Evolutionary conservation across 2,113 vertebrate genomes (phyloP).

Genomic region (Heterochromis multidens): DNA sequence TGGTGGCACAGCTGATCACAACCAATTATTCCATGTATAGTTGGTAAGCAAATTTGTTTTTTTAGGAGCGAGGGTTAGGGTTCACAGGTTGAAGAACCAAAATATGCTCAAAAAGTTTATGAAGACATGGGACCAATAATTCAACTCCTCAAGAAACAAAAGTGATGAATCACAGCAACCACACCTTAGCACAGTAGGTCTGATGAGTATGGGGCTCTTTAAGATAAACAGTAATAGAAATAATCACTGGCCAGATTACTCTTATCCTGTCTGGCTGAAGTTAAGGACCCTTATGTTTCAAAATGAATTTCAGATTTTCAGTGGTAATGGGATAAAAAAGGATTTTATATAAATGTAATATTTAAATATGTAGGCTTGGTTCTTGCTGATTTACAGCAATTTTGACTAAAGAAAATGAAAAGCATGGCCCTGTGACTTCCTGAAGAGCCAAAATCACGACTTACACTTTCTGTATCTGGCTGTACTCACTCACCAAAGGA

Average conservation of each 20-base stretch:
- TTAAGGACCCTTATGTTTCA: background rate
- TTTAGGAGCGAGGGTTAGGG: background rate
- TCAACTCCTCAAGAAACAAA: background rate
- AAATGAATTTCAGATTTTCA: background rate
- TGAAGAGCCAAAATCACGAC: background rate
- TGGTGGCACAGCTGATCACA: background rate
- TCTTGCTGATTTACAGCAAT: background rate
- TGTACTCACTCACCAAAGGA: background rate
- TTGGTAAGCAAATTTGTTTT: background rate
- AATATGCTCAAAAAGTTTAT: background rate
- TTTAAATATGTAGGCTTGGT: fast-evolving
- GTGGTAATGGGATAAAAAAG: background rate
- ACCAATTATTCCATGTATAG: background rate
- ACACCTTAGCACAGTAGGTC: background rate
- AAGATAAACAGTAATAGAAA: too few relatives aligned
- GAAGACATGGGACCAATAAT: background rate
- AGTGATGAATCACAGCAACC: background rate
- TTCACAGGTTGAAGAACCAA: background rate
- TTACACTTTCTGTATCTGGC: background rate
- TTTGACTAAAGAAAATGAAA: background rate
- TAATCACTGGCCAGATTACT: too few relatives aligned
- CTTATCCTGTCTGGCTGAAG: too few relatives aligned
- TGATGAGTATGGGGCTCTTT: too few relatives aligned
- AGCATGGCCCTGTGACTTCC: background rate
- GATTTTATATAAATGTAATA: background rate